Percentiles rank a stretch among this genome's conserved stretches.
phyloP scores from a whole-genome alignment of 2,113 vertebrate genomes.

The Xenopus tropicalis region UCB_Xtro_10.0 CM004449.2:90381001-90381500 shows the following conservation, averaged over 20 bases:
- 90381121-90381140: too few relatives aligned
- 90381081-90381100: too few relatives aligned
- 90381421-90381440: slow-evolving; percentile 23
- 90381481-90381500: slow-evolving; percentile 10
- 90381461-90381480: slow-evolving; percentile 35
- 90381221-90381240: slow-evolving; percentile 18
- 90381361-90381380: slow-evolving; percentile 18
- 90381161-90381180: too few relatives aligned
- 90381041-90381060: too few relatives aligned
- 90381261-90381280: slow-evolving; percentile 17
- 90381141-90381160: too few relatives aligned
- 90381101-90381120: too few relatives aligned
- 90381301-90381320: slow-evolving; percentile 14
- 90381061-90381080: too few relatives aligned
- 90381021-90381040: too few relatives aligned
- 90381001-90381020: too few relatives aligned
- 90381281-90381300: slow-evolving; percentile 18
- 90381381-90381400: slow-evolving; percentile 26
- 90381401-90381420: slow-evolving; percentile 15
- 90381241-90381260: slow-evolving; percentile 9
- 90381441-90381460: slow-evolving; percentile 26
- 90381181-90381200: too few relatives aligned
- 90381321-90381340: slow-evolving; percentile 9
- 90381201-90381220: too few relatives aligned
- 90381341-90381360: neutral